Percentiles rank a stretch among this genome's conserved stretches.
Conservation (phyloP, 2,113 vertebrate species). For the Chamaetylas fuelleborni region DNA sequence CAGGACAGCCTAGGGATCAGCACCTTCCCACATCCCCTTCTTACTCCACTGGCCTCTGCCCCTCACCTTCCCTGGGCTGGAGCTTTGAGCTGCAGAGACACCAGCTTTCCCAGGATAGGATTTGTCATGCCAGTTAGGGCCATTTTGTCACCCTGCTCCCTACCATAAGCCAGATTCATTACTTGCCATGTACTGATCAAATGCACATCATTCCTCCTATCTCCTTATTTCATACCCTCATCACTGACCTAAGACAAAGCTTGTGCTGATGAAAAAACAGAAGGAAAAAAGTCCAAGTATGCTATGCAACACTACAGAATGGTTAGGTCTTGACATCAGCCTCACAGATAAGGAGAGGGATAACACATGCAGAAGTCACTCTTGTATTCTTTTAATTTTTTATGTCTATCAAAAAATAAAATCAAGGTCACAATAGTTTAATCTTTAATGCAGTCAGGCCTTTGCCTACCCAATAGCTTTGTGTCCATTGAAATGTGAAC, state of each 20-base stretch:
- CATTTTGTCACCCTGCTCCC: background rate
- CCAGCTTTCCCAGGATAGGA: background rate
- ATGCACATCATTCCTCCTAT: background rate
- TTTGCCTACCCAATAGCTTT: background rate
- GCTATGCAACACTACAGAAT: background rate
- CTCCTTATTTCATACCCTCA: background rate
- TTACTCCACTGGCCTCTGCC: fast-evolving
- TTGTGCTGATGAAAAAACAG: background rate
- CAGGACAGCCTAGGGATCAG: background rate
- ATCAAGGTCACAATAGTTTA: background rate
- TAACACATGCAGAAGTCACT: background rate
- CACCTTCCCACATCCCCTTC: fast-evolving
- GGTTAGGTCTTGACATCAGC: background rate
- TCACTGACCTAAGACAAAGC: background rate
- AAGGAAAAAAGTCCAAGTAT: no score
- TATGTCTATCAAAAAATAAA: background rate
- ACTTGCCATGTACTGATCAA: background rate
- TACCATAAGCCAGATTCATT: background rate
- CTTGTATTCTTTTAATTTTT: background rate
- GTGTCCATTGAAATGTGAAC: background rate
- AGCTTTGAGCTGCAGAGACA: background rate
- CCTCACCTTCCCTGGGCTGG: background rate
- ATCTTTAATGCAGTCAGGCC: background rate
- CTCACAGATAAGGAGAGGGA: background rate
- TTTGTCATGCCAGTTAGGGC: background rate